Percentiles rank a stretch among this genome's conserved stretches.
These are phyloP conservation scores for Dyspetes luteomarginatus DNA, from an alignment of 2,888 invertebrate genomes.

Conservation along the genomic window DNA sequence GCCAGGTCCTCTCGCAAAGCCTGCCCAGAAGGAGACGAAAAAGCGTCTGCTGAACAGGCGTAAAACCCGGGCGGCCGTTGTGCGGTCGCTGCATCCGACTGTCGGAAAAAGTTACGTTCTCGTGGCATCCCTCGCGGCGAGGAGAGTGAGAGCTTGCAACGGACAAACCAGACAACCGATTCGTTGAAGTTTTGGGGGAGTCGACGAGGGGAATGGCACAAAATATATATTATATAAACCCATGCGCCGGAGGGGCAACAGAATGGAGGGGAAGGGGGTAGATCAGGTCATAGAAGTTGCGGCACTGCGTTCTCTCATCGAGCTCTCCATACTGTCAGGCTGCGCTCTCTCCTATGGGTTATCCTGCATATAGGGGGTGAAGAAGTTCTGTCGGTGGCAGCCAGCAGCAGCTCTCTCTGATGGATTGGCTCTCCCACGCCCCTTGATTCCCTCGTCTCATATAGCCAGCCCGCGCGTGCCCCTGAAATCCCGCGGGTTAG, in stretches of 20 bases:
- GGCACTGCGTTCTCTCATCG: constrained; percentile 22
- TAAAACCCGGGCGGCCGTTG: no score
- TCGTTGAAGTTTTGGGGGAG: constrained; percentile 52
- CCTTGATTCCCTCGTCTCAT: constrained; percentile 64
- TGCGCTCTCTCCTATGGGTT: constrained; percentile 21
- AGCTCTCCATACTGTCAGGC: neutral
- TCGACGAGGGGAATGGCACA: constrained; percentile 21
- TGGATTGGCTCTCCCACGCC: constrained; percentile 78
- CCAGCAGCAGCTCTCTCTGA: constrained; percentile 76
- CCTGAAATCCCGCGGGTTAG: constrained; percentile 53
- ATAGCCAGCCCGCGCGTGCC: constrained; percentile 34
- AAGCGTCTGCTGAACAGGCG: constrained; percentile 5
- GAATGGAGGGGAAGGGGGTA: constrained; percentile 70
- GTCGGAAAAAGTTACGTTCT: constrained; percentile 57
- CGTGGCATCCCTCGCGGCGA: constrained; percentile 45
- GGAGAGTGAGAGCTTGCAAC: constrained; percentile 36
- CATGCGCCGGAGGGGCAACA: no score
- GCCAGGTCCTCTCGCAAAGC: constrained; percentile 41
- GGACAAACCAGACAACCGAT: constrained; percentile 27
- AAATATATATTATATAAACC: constrained; percentile 36
- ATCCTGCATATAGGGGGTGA: constrained; percentile 28
- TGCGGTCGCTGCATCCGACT: constrained; percentile 69
- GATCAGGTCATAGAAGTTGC: constrained; percentile 64
- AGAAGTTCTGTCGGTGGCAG: constrained; percentile 78
- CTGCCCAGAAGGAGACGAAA: constrained; percentile 1